Evolutionary conservation across 1,140 invertebrate species (phyloP).

Genomic region (Coenobita brevimanus): DNA sequence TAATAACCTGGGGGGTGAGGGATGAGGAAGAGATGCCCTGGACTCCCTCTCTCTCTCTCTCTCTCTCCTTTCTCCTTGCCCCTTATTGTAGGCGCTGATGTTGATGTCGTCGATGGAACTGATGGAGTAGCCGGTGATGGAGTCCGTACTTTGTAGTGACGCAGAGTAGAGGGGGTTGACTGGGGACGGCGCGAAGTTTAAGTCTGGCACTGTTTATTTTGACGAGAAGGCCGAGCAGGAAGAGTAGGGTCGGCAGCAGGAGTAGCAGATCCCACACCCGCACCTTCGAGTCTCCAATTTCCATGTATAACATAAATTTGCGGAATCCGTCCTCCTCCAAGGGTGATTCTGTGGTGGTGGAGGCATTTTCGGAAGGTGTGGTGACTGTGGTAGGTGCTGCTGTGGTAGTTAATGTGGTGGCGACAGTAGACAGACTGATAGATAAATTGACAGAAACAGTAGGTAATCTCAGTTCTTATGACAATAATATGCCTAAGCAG

Average conservation of each 20-base stretch:
- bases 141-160: slow-evolving; percentile 84
- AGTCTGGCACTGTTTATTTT: slow-evolving; percentile 83
- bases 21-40: too few species aligned
- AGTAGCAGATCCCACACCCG: slow-evolving; percentile 88
- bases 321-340: slow-evolving; percentile 76
- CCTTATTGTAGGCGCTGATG: slow-evolving; percentile 62
- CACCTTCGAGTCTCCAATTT: slow-evolving; percentile 77
- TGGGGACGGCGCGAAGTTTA: slow-evolving; percentile 83
- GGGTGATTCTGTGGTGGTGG: slow-evolving; percentile 13
- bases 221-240: slow-evolving; percentile 82
- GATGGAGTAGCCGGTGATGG: slow-evolving; percentile 80
- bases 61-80: too few species aligned
- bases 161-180: slow-evolving; percentile 83
- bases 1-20: too few species aligned
- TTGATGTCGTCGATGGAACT: slow-evolving; percentile 70
- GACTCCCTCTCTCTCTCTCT: too few species aligned
- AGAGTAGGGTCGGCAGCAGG: slow-evolving; percentile 84
- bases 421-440: too few species aligned
- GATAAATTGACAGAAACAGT: too few species aligned
- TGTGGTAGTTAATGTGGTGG: background rate
- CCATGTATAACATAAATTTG: slow-evolving; percentile 80
- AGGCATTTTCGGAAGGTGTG: background rate
- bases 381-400: slow-evolving; percentile 1
- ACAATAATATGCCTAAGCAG: too few species aligned
- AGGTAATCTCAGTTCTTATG: too few species aligned